Evolutionary conservation across 1,140 invertebrate species (phyloP).

Genomic region (Centruroides sculpturatus): DNA sequence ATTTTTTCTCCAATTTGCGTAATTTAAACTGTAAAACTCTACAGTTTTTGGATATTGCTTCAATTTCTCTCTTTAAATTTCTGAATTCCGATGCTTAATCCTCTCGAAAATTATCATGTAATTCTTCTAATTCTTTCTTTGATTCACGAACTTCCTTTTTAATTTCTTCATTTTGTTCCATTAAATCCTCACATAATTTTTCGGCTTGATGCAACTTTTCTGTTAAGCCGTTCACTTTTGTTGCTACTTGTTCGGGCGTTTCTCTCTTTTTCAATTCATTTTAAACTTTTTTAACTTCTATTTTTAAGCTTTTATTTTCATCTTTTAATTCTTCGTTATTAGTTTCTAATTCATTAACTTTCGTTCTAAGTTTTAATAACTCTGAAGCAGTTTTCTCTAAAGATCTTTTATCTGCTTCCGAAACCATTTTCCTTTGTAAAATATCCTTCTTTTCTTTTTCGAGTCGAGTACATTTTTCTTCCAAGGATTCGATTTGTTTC

Average conservation of each 20-base stretch:
- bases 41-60: constrained; percentile 95
- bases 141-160: constrained; percentile 84
- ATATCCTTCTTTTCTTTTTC: constrained; percentile 80
- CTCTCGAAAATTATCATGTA: constrained; percentile 54
- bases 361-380: constrained; percentile 53
- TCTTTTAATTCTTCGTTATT: constrained; percentile 59
- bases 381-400: constrained; percentile 20
- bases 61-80: constrained; percentile 79
- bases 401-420: constrained; percentile 18
- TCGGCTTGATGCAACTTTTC: constrained; percentile 63
- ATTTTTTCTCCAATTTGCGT: constrained; percentile 81
- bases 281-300: constrained; percentile 54
- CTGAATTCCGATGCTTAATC: constrained; percentile 95
- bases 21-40: constrained; percentile 96
- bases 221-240: constrained; percentile 43
- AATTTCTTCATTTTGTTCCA: constrained; percentile 92
- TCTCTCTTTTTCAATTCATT: constrained; percentile 50
- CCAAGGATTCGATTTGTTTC: constrained; percentile 16
- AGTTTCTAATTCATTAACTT: constrained; percentile 63
- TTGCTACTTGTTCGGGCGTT: constrained; percentile 98
- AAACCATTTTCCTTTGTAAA: constrained; percentile 29
- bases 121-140: constrained; percentile 41
- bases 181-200: constrained; percentile 74
- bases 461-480: constrained; percentile 31
- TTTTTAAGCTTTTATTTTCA: constrained; percentile 59